Evolutionary conservation across 1,140 invertebrate genomes (phyloP).

Genomic region (Dreissena polymorpha): DNA sequence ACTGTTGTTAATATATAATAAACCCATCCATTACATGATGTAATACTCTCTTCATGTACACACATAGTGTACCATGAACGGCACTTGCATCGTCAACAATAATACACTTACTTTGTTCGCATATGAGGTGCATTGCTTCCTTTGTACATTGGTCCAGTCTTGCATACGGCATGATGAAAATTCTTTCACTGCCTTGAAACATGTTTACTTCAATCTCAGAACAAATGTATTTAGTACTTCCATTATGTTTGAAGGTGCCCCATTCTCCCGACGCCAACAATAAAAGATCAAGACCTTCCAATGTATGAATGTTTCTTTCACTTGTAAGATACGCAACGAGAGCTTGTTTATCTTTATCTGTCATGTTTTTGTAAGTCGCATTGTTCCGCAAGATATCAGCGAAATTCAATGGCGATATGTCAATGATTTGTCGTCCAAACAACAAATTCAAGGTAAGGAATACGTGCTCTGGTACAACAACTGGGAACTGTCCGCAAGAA

Average conservation of each 20-base stretch:
- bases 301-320: background rate
- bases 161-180: background rate
- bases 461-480: background rate
- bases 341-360: background rate
- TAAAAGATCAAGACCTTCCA: constrained; percentile 15
- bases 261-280: constrained; percentile 10
- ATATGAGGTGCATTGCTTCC: too few relatives aligned
- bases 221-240: constrained; percentile 17
- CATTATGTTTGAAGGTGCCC: background rate
- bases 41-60: too few relatives aligned
- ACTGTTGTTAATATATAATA: too few relatives aligned
- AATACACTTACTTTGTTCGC: too few relatives aligned
- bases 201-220: background rate
- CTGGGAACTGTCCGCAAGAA: background rate
- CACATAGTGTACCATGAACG: too few relatives aligned
- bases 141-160: too few relatives aligned
- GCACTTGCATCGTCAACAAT: too few relatives aligned
- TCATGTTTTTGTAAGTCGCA: background rate
- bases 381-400: background rate
- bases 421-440: background rate
- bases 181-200: background rate
- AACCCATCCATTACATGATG: too few relatives aligned
- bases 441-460: background rate
- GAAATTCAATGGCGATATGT: background rate
- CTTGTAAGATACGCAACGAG: constrained; percentile 19